Evolutionary conservation across 2,113 vertebrate genomes (phyloP).

Genomic region (Orientallactaga bullata): DNA sequence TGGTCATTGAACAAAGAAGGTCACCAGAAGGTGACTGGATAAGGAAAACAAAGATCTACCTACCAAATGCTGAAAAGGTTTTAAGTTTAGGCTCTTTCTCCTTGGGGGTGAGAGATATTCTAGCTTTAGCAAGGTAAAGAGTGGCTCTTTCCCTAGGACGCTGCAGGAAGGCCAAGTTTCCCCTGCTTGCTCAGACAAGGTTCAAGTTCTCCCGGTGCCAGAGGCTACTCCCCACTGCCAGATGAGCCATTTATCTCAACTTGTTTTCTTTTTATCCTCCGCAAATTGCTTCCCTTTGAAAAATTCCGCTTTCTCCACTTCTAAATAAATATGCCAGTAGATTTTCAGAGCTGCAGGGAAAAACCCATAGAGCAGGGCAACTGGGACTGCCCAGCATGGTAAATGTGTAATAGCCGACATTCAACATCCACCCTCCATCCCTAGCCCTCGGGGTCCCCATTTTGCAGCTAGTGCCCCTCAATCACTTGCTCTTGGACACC

Average conservation of each 20-base stretch:
- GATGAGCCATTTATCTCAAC: conserved; percentile 57
- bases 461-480: neutral
- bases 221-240: conserved; percentile 54
- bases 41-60: neutral
- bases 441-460: neutral
- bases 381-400: conserved; percentile 54
- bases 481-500: neutral
- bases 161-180: neutral
- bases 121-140: neutral
- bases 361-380: conserved; percentile 64
- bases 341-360: conserved; percentile 2
- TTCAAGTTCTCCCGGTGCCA: neutral
- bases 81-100: neutral
- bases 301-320: conserved; percentile 72
- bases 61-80: neutral
- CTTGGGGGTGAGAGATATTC: neutral
- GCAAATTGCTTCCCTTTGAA: conserved; percentile 76
- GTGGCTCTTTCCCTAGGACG: neutral
- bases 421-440: neutral
- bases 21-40: neutral
- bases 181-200: conserved; percentile 18
- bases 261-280: conserved; percentile 66
- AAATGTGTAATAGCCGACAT: neutral
- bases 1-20: neutral
- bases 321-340: conserved; percentile 61